Evolutionary conservation across 1,140 invertebrate species (phyloP).

Genomic region (Harlomillsia oculata): DNA sequence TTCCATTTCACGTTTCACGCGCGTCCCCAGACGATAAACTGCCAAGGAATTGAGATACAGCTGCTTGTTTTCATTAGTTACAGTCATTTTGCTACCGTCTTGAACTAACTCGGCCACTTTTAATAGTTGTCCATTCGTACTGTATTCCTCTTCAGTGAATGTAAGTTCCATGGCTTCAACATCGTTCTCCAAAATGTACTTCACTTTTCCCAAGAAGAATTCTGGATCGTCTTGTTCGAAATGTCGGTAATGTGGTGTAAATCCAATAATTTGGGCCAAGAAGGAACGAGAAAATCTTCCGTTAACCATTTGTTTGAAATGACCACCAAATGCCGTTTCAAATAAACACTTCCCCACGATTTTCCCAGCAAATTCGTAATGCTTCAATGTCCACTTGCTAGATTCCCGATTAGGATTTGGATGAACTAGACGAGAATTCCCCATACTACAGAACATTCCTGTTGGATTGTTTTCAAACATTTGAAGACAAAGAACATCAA

Average conservation of each 20-base stretch:
- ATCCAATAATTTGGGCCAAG: constrained; percentile 82
- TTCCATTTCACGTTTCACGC: constrained; percentile 72
- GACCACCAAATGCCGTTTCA: constrained; percentile 77
- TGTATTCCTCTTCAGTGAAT: constrained; percentile 83
- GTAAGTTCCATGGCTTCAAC: constrained; percentile 72
- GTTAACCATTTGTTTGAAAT: constrained; percentile 74
- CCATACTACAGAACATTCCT: constrained; percentile 59
- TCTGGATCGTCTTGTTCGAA: constrained; percentile 94
- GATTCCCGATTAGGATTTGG: constrained; percentile 67
- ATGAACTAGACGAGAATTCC: constrained; percentile 58
- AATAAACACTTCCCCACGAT: constrained; percentile 89
- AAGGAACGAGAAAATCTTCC: constrained; percentile 83
- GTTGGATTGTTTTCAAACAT: constrained; percentile 54
- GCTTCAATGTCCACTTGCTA: constrained; percentile 67
- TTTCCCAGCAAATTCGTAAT: constrained; percentile 87
- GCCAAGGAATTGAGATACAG: constrained; percentile 79
- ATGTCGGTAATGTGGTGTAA: constrained; percentile 82
- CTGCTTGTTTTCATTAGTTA: constrained; percentile 65
- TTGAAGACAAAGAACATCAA: constrained; percentile 72
- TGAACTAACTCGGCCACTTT: constrained; percentile 66
- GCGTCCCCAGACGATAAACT: constrained; percentile 71
- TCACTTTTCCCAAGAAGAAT: constrained; percentile 82
- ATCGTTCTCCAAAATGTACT: constrained; percentile 82
- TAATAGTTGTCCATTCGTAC: constrained; percentile 58
- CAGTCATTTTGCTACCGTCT: constrained; percentile 56